These are phyloP conservation scores for Drosophila parvula DNA, from an alignment of 1,140 invertebrate genomes.

Conservation along the genomic window DNA sequence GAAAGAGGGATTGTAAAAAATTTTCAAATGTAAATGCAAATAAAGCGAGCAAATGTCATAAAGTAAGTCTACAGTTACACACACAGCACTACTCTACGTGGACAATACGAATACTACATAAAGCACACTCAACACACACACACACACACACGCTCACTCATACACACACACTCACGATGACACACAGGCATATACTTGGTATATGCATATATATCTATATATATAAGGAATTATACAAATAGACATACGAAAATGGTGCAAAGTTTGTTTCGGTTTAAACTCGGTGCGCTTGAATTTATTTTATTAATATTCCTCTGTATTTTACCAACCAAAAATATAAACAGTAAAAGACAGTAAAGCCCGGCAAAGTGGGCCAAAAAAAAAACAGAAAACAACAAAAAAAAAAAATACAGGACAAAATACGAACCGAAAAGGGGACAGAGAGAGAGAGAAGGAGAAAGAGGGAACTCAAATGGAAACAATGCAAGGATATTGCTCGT, in stretches of 20 bases:
- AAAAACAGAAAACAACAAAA: slow-evolving; percentile 15
- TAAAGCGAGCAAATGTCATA: slow-evolving; percentile 77
- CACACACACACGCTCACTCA: slow-evolving; percentile 8
- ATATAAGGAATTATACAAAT: slow-evolving; percentile 32
- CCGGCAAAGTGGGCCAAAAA: slow-evolving; percentile 24
- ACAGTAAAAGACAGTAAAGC: slow-evolving; percentile 22
- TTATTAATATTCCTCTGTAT: slow-evolving; percentile 64
- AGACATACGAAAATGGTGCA: slow-evolving; percentile 72
- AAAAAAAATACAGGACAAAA: slow-evolving; percentile 20
- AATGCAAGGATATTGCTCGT: slow-evolving; percentile 50
- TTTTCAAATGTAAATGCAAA: slow-evolving; percentile 73
- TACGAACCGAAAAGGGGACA: slow-evolving; percentile 12
- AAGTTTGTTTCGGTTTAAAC: slow-evolving; percentile 84
- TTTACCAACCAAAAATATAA: slow-evolving; percentile 48
- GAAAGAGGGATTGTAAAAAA: slow-evolving; percentile 51
- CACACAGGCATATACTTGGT: slow-evolving; percentile 5
- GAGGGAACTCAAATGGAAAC: slow-evolving; percentile 35
- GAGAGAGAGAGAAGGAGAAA: background rate
- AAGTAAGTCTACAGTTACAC: slow-evolving; percentile 66
- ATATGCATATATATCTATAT: slow-evolving; percentile 11
- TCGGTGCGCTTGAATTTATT: slow-evolving; percentile 83
- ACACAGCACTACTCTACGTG: slow-evolving; percentile 31
- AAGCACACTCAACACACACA: slow-evolving; percentile 31
- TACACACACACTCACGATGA: slow-evolving; percentile 5
- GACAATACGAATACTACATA: slow-evolving; percentile 63